Evolutionary conservation across 2,888 invertebrate species (phyloP).

Genomic region (Cerastoderma edule): DNA sequence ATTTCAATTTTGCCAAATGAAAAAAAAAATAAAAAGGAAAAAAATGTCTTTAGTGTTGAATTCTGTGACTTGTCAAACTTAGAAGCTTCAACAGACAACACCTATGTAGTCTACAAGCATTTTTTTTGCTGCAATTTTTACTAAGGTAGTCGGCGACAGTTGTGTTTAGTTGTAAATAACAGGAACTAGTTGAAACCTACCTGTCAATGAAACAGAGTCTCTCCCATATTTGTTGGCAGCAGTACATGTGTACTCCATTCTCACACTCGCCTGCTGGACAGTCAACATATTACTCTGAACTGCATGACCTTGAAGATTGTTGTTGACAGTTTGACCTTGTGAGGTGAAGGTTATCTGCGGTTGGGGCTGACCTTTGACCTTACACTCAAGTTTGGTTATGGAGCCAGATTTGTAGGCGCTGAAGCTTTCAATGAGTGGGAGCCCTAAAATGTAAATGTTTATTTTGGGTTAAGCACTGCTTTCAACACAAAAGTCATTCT

Average conservation of each 20-base stretch:
- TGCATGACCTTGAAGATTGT: constrained; percentile 40
- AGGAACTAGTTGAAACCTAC: constrained; percentile 30
- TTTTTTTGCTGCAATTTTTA: too few relatives aligned
- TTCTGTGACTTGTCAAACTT: background rate
- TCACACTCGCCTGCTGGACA: constrained; percentile 28
- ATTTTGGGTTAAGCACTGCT: too few relatives aligned
- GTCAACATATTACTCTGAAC: constrained; percentile 29
- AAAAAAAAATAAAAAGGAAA: too few relatives aligned
- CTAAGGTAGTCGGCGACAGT: too few relatives aligned
- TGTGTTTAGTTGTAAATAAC: too few relatives aligned
- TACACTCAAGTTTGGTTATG: constrained; percentile 37
- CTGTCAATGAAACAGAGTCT: constrained; percentile 26
- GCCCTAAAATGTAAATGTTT: too few relatives aligned
- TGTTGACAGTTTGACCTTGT: constrained; percentile 43
- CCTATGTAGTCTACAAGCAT: background rate
- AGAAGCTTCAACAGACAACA: too few relatives aligned
- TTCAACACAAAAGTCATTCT: too few relatives aligned
- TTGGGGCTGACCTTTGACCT: constrained; percentile 35
- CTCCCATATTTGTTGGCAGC: constrained; percentile 45
- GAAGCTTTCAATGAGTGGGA: constrained; percentile 42
- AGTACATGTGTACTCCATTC: constrained; percentile 38
- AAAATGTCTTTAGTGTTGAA: background rate
- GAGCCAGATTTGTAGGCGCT: constrained; percentile 27
- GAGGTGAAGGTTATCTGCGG: constrained; percentile 50
- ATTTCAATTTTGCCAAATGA: too few relatives aligned